Evolutionary conservation across 2,888 invertebrate genomes (phyloP).

Genomic region (Dendrolimus pini): DNA sequence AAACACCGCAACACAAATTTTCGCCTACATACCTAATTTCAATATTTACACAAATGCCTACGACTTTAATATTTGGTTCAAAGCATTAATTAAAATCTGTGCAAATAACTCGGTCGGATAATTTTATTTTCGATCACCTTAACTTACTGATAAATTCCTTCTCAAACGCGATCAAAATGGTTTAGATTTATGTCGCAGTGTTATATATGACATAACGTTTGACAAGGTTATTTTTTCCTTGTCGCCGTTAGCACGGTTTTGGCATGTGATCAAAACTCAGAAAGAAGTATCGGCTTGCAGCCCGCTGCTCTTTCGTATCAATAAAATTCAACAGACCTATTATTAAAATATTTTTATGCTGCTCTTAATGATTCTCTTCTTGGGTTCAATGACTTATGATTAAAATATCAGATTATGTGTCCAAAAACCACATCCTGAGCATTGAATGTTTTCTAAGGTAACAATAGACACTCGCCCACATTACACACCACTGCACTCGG

Average conservation of each 20-base stretch:
- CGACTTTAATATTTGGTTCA: not conserved
- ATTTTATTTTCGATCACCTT: not conserved
- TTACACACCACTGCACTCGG: constrained; percentile 12
- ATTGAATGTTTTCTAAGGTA: constrained; percentile 29
- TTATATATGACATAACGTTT: constrained; percentile 47
- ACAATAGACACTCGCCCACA: constrained; percentile 19
- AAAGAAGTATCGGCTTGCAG: constrained; percentile 32
- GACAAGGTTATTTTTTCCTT: constrained; percentile 68
- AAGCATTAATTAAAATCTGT: constrained; percentile 1
- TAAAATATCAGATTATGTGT: constrained; percentile 13
- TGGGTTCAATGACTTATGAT: constrained; percentile 5
- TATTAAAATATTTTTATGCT: constrained; percentile 8
- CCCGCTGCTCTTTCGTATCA: constrained; percentile 21
- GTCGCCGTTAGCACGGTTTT: constrained; percentile 55
- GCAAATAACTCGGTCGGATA: not conserved
- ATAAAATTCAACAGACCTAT: constrained; percentile 3
- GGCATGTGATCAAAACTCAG: constrained; percentile 58
- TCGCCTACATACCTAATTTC: not conserved
- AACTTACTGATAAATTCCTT: not conserved
- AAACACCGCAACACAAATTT: not conserved
- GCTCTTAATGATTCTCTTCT: not conserved
- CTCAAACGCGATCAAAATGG: constrained; percentile 14
- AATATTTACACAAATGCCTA: not conserved
- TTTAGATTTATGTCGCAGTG: constrained; percentile 25
- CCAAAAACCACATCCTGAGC: constrained; percentile 31